These are phyloP conservation scores for Drosophila lacteicornis DNA, from an alignment of 1,140 invertebrate genomes.

Conservation along the genomic window DNA sequence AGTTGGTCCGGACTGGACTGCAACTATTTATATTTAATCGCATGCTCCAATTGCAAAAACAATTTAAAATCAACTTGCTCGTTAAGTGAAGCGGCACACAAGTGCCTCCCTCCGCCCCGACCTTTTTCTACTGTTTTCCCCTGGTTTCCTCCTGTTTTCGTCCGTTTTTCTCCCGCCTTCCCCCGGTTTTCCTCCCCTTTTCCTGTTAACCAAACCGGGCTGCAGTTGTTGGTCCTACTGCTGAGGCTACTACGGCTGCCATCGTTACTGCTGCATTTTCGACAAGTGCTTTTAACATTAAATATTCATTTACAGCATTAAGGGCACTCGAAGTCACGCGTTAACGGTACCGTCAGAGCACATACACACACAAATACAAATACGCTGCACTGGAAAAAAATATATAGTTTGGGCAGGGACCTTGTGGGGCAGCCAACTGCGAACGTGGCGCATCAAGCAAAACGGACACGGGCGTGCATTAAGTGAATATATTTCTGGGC, in stretches of 20 bases:
- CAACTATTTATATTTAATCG: conserved; percentile 82
- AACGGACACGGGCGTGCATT: conserved; percentile 77
- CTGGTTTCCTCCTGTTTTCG: not conserved
- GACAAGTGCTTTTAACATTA: conserved; percentile 84
- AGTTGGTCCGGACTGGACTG: conserved; percentile 55
- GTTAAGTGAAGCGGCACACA: conserved; percentile 75
- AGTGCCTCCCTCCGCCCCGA: conserved; percentile 11
- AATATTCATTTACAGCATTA: conserved; percentile 84
- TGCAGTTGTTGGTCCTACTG: conserved; percentile 55
- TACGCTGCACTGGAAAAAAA: conserved; percentile 21
- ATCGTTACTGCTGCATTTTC: conserved; percentile 74
- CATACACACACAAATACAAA: conserved; percentile 31
- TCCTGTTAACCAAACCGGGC: conserved; percentile 43
- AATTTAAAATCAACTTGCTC: conserved; percentile 83
- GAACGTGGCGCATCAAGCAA: conserved; percentile 79
- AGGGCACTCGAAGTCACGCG: conserved; percentile 83
- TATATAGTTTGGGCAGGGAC: conserved; percentile 1
- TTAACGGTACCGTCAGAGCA: conserved; percentile 66
- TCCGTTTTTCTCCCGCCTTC: not conserved
- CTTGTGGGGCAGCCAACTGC: conserved; percentile 43
- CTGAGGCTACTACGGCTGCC: conserved; percentile 42
- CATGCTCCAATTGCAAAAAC: conserved; percentile 83
- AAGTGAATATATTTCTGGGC: conserved; percentile 74
- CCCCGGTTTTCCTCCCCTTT: not conserved
- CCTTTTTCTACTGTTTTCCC: not conserved